Conservation (phyloP, 2,888 invertebrate genomes). For the Dinocampus coccinellae region DNA sequence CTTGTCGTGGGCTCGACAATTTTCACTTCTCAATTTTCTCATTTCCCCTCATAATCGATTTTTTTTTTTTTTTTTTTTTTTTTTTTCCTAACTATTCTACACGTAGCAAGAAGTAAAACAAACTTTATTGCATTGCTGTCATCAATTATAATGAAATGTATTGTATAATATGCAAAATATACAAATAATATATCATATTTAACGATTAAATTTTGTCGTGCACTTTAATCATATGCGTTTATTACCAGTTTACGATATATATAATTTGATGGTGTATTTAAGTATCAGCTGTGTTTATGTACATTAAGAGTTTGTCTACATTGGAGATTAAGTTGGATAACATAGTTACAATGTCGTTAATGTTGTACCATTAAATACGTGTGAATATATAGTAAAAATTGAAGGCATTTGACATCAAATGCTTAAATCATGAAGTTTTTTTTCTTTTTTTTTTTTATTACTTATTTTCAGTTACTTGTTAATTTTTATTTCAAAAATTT, state of each 20-base stretch:
- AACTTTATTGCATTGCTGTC: not conserved
- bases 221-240: not conserved
- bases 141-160: not conserved
- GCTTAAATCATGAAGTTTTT: too few species aligned
- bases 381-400: not conserved
- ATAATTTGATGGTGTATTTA: not conserved
- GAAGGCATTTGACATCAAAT: not conserved
- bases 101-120: not conserved
- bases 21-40: not conserved
- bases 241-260: not conserved
- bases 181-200: not conserved
- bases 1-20: not conserved
- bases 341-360: not conserved
- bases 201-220: not conserved
- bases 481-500: too few species aligned
- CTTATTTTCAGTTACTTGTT: too few species aligned
- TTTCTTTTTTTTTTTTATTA: too few species aligned
- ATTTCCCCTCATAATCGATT: not conserved
- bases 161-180: not conserved
- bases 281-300: slow-evolving; percentile 6
- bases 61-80: too few species aligned
- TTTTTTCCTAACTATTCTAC: not conserved
- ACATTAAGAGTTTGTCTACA: slow-evolving; percentile 19
- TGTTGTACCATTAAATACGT: not conserved
- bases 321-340: slow-evolving; percentile 16